phyloP scores from a whole-genome alignment of 2,113 vertebrate genomes.

The Cryptoleucopteryx plumbea region DNA sequence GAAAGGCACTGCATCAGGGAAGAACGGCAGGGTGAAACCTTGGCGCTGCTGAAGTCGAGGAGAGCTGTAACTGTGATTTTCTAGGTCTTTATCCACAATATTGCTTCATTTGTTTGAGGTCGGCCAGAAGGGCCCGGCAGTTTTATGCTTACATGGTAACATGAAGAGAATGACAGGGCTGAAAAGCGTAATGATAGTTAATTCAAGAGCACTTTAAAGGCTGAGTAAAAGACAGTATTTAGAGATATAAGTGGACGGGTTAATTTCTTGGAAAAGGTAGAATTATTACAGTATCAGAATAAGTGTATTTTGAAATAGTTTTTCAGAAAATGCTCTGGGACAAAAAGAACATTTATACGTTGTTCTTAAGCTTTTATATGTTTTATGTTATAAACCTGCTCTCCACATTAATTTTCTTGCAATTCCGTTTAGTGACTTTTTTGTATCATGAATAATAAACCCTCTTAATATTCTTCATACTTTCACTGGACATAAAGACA shows the following conservation, averaged over 20 bases:
- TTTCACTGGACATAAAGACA: background rate
- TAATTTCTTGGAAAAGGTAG: background rate
- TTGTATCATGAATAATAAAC: background rate
- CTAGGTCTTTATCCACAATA: background rate
- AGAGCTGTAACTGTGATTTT: background rate
- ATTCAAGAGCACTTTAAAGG: background rate
- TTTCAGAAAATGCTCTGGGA: background rate
- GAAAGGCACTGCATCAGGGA: background rate
- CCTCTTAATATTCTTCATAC: background rate
- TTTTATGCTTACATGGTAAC: background rate
- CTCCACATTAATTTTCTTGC: background rate
- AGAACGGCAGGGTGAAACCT: background rate
- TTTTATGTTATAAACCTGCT: background rate
- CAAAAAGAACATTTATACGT: background rate
- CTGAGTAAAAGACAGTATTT: background rate
- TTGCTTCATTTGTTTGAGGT: background rate
- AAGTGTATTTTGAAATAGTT: background rate
- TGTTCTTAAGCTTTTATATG: background rate
- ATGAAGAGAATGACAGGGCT: background rate
- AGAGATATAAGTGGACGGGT: background rate
- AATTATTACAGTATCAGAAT: background rate
- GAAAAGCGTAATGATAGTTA: background rate
- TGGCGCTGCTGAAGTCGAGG: background rate
- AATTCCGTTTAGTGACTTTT: background rate
- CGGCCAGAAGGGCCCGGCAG: background rate